Base-by-base conservation (phyloP, 2,888 invertebrate species). In the Muscina levida region DNA sequence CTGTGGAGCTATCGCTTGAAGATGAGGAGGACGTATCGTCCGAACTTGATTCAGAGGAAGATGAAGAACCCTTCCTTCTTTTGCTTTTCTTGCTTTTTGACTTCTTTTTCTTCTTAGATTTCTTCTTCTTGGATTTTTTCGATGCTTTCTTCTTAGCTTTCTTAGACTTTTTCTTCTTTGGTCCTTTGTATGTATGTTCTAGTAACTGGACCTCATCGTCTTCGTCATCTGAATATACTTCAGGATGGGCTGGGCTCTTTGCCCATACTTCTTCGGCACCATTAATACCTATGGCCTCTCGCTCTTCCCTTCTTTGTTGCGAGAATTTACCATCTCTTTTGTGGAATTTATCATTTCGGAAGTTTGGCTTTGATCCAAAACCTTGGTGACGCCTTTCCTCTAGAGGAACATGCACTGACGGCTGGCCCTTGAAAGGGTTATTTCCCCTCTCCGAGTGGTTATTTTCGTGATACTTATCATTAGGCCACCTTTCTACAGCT, bases 211-310 rank as follows among this genome's bases (percentile, higher is more conserved):
- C 86, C 15, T 87, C 85, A 39, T 82, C 80, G 10, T 84, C 84
- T 22, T 92, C 93, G 91, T 91, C 95, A 10, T 86, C 85, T 0
- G 85, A 94, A 70, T 82, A 84, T 1, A 48, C 31, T 93, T 94
- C 93, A 82, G 93, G 92, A 83, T 92, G 92, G 0, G 92, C 86
- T 0, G 96, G 96, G 1, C 95, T 95, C 88, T 93, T 94, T 31
- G 93, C 94, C 96, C 96, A 96, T 66, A 95, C 91, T 77, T 93
- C 92, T 1, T 93, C 91, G 19, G 94, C 93, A 8, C 95, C 95
- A 79, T 93, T 91, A 84, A 93, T 91, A 1, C 96, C 95, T 56
- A 96, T 94, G 81, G 93, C 91, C 87, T 96, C 96, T 59, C 96
- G 91, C 85, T 96, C 94, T 84, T 93, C 93, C 73, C 96, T 91